These are phyloP conservation scores for Gastrophysa polygoni DNA, from an alignment of 2,888 invertebrate species.

Conservation along the genomic window DNA sequence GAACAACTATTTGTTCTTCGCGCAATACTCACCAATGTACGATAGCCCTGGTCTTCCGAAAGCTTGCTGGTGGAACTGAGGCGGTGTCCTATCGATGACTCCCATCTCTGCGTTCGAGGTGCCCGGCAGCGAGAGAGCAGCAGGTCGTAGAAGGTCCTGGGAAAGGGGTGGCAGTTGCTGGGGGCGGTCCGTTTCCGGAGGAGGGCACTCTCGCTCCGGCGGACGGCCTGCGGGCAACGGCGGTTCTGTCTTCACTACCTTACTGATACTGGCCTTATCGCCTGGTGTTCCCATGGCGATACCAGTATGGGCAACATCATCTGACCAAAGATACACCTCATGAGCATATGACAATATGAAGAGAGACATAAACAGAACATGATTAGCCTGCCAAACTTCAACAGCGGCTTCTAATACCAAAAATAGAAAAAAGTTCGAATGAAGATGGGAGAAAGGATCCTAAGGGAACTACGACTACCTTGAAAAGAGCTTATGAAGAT, in stretches of 20 bases:
- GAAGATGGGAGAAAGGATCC: too few species aligned
- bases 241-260: conserved; percentile 45
- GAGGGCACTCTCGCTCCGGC: conserved; percentile 12
- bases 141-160: conserved; percentile 4
- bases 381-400: too few species aligned
- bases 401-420: too few species aligned
- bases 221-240: conserved; percentile 23
- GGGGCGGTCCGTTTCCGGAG: conserved; percentile 5
- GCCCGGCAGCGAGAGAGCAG: not conserved
- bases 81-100: not conserved
- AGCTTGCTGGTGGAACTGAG: not conserved
- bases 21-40: not conserved
- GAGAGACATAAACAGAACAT: too few species aligned
- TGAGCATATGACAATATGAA: too few species aligned
- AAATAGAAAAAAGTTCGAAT: too few species aligned
- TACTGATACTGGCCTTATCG: conserved; percentile 56
- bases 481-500: too few species aligned
- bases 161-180: conserved; percentile 5
- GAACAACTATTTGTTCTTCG: too few species aligned
- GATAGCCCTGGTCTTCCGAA: not conserved
- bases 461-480: too few species aligned
- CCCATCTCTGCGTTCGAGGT: not conserved
- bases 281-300: conserved; percentile 61
- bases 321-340: too few species aligned
- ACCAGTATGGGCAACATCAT: conserved; percentile 59